Percentiles rank a stretch among this genome's conserved stretches.
Conservation (phyloP, 2,888 invertebrate genomes). For the Brenthis hecate region DNA sequence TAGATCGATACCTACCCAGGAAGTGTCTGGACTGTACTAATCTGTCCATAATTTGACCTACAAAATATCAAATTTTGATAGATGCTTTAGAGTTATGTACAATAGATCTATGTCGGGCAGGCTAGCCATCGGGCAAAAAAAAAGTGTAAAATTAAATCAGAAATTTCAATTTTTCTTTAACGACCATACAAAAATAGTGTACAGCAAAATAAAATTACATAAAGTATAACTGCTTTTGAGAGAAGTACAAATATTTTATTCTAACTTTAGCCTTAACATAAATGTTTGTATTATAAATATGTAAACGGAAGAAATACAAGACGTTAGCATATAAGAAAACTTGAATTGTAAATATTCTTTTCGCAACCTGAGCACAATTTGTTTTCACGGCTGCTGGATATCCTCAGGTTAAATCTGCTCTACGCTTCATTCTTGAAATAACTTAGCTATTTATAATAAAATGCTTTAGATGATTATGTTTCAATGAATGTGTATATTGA, state of each 20-base stretch:
- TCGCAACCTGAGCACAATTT: constrained; percentile 15
- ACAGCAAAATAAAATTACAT: too few relatives aligned
- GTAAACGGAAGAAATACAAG: constrained; percentile 5
- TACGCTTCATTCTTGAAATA: background rate
- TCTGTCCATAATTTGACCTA: too few relatives aligned
- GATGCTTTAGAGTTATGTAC: too few relatives aligned
- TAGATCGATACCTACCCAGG: too few relatives aligned
- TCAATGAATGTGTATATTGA: too few relatives aligned
- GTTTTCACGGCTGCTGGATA: constrained; percentile 12
- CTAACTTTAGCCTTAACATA: background rate
- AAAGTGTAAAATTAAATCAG: too few relatives aligned
- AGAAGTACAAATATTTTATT: background rate
- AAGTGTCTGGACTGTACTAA: too few relatives aligned
- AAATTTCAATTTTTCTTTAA: too few relatives aligned
- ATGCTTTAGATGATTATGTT: background rate
- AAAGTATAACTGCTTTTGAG: background rate
- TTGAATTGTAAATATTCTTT: constrained; percentile 20
- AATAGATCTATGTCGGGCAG: too few relatives aligned
- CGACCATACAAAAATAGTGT: too few relatives aligned
- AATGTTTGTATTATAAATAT: constrained; percentile 16
- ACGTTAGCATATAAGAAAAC: constrained; percentile 9
- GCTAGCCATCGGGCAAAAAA: too few relatives aligned
- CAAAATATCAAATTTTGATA: too few relatives aligned
- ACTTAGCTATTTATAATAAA: background rate
- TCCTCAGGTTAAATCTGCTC: constrained; percentile 7